Base-by-base conservation (phyloP, 2,113 vertebrate species). In the Chaetorhynchus papuensis region DNA sequence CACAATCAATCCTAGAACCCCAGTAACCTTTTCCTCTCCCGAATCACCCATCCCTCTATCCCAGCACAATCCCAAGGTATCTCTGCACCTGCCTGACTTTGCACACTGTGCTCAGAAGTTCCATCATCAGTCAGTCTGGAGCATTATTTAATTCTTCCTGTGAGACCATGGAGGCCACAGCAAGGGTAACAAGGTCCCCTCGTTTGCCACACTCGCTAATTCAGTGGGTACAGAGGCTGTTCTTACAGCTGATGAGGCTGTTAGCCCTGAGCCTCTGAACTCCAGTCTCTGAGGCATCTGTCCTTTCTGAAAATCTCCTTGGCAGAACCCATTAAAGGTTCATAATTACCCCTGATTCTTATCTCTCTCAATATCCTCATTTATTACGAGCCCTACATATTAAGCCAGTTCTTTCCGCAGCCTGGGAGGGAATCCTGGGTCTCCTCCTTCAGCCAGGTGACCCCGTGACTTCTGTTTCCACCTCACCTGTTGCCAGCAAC, bases 11-110 rank as follows among this genome's bases (percentile, higher is more conserved):
- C 28, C 56, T 12, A 31, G 6, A 49, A 35, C 2, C 20, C 52
- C 28, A 15, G 23, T 0, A 27, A 30, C 8, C 15, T 1, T 7
- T 5, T 39, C 26, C 23, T 37, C 26, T 61, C 6, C 0, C 35
- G 35, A 47, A 37, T 37, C 35, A 42, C n/a, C 8, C 8, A 7
- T 17, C 28, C 50, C 31, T 52, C 21, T 37, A 33, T 16, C 53
- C 53, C 41, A 24, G 31, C 13, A 35, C 17, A 54, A 5, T 2
- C 15, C 76, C 47, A 50, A 39, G 26, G 30, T 3, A 21, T 4
- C 16, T 22, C 41, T 39, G 23, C 20, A 65, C 30, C 45, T 70
- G 50, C 56, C 21, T 16, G 33, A 20, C 70, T 77, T 10, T 11
- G 42, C 80, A 49, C 6, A 3, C 31, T 12, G 33, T 9, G 31